Conservation (phyloP, 2,113 vertebrate genomes). For the Trogon surrucura region DNA sequence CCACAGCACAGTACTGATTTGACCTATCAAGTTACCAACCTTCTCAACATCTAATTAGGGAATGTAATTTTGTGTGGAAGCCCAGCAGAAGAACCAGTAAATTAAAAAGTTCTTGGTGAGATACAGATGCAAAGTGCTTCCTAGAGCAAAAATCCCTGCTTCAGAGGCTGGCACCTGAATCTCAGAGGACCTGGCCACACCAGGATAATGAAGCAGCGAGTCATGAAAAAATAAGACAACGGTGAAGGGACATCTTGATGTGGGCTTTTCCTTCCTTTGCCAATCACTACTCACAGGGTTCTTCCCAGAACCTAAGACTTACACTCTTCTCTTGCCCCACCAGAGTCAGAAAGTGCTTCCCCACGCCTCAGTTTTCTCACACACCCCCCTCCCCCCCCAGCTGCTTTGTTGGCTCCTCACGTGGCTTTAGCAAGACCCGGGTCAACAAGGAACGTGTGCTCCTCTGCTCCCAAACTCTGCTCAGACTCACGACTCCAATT, state of each 20-base stretch:
- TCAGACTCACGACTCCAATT: not conserved
- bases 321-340: not conserved
- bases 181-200: not conserved
- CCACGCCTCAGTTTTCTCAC: not conserved
- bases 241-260: not conserved
- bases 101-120: not conserved
- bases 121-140: not conserved
- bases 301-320: not conserved
- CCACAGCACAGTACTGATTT: not conserved
- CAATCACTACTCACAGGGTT: not conserved
- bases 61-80: not conserved
- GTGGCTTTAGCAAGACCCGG: not conserved
- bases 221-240: not conserved
- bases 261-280: not conserved
- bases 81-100: not conserved
- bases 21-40: not conserved
- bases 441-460: not conserved
- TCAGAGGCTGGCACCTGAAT: not conserved
- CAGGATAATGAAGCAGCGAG: not conserved
- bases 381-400: not conserved
- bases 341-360: not conserved
- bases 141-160: not conserved
- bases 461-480: not conserved
- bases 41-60: not conserved
- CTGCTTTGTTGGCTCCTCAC: not conserved